Conservation (phyloP, 2,113 vertebrate species). For the Nerophis ophidion region DNA sequence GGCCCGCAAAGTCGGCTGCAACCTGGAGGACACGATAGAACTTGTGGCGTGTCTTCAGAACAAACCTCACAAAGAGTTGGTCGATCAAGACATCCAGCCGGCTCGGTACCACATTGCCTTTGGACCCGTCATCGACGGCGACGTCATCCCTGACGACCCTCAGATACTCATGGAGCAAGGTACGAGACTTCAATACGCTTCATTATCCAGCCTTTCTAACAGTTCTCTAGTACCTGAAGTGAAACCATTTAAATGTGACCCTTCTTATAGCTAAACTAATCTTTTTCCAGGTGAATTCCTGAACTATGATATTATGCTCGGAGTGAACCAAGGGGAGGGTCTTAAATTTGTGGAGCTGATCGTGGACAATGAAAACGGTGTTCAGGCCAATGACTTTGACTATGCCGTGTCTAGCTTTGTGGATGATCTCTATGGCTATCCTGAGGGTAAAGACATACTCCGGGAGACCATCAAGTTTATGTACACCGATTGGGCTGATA, state of each 20-base stretch:
- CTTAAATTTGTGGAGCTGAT: constrained; percentile 97
- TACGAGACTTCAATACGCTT: neutral
- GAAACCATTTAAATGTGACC: neutral
- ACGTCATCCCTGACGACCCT: constrained; percentile 96
- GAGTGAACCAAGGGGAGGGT: constrained; percentile 96
- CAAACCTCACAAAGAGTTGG: constrained; percentile 96
- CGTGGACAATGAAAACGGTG: constrained; percentile 94
- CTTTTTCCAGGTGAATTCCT: constrained; percentile 82
- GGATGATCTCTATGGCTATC: constrained; percentile 95
- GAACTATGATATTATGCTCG: constrained; percentile 98
- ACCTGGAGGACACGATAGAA: constrained; percentile 91
- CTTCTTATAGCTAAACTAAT: neutral
- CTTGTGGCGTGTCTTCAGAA: constrained; percentile 92
- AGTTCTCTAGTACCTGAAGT: neutral
- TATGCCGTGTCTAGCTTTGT: constrained; percentile 98
- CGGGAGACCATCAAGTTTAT: constrained; percentile 98
- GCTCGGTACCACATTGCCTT: constrained; percentile 98
- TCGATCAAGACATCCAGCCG: constrained; percentile 97
- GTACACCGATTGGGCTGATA: constrained; percentile 98
- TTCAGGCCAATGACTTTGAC: constrained; percentile 97
- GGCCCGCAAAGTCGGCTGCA: constrained; percentile 95
- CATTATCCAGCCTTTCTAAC: neutral
- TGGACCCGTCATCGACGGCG: constrained; percentile 97
- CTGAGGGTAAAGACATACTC: constrained; percentile 95
- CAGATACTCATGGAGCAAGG: constrained; percentile 98